phyloP scores from a whole-genome alignment of 2,797 vertebrate genomes.

The Gadopsis bispinosus region DNA sequence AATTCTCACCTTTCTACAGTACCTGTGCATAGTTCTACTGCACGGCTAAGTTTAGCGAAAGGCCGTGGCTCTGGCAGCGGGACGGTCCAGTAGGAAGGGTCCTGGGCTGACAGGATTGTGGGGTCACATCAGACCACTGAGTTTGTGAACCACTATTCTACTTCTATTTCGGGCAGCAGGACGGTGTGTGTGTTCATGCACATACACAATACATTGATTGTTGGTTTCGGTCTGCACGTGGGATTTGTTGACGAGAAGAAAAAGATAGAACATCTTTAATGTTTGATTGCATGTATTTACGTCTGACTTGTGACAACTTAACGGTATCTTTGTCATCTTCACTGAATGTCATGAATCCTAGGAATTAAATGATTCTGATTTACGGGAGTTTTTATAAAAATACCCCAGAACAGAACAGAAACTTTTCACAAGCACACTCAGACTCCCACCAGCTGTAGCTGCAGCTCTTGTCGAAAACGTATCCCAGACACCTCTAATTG shows the following conservation, averaged over 20 bases:
- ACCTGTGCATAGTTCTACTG: not conserved
- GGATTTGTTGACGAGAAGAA: not conserved
- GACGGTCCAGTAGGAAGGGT: no score
- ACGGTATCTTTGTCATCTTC: not conserved
- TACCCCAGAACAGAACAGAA: not conserved
- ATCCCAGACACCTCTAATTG: constrained; percentile 80
- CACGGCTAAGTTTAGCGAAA: not conserved
- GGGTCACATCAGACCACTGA: not conserved
- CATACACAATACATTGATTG: not conserved
- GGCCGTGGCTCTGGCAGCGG: not conserved
- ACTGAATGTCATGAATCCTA: not conserved
- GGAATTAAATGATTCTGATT: not conserved
- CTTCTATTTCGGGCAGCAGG: no score
- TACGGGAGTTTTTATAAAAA: not conserved
- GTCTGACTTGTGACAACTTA: not conserved
- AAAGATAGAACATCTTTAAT: not conserved
- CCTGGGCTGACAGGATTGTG: not conserved
- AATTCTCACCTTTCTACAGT: no score
- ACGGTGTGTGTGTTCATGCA: not conserved
- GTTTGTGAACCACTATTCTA: not conserved
- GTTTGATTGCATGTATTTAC: not conserved
- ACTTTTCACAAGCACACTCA: constrained; percentile 1
- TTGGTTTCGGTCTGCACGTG: not conserved
- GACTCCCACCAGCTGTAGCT: not conserved
- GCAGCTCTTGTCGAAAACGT: constrained; percentile 50